Base-by-base conservation (phyloP, 2,888 invertebrate species). In the Calliphora vomitoria region DNA sequence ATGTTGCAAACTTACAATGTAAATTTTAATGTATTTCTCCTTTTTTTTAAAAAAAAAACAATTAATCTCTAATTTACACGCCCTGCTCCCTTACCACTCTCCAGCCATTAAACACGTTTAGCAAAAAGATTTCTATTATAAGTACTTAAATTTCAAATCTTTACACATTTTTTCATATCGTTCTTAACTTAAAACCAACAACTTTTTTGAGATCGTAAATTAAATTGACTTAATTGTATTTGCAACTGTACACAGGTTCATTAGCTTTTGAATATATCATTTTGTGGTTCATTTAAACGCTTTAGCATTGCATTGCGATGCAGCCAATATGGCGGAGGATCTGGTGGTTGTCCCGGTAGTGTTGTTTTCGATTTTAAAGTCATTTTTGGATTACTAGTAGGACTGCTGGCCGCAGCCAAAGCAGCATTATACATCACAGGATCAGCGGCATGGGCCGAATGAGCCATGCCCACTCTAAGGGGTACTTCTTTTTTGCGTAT, bases 331-430 rank as follows among this genome's bases (percentile, higher is more conserved):
- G 92, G 93, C 47, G 93, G 94, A 74, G 94, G 93, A 90, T 94
- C 94, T 5, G 94, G 94, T 1, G 93, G 92, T 69, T 94, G 94
- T 31, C 93, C 93, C 6, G 93, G 93, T 74, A 93, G 87, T 53
- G 93, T 83, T 15, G 95, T 94, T 90, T 95, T 95, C 20, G 95
- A 95, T 92, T 95, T 96, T 25, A 95, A 91, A 3, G 95, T 95
- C 66, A 95, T 95, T 90, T 94, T 95, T 55, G 92, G 93, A 87
- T 89, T 91, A 20, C 89, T 87, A 8, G 90, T 82, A 8, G 92
- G 88, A 89, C 92, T 88, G 89, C 89, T 90, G 81, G 79, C 87
- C 0, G 89, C 89, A 35, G 89, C 87, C 66, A 92, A 89, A 0
- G 93, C 93, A 50, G 93, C 93, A 88, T 91, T 94, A 88, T 94